Conservation (phyloP, 2,888 invertebrate species). For the Macrophya annulata region DNA sequence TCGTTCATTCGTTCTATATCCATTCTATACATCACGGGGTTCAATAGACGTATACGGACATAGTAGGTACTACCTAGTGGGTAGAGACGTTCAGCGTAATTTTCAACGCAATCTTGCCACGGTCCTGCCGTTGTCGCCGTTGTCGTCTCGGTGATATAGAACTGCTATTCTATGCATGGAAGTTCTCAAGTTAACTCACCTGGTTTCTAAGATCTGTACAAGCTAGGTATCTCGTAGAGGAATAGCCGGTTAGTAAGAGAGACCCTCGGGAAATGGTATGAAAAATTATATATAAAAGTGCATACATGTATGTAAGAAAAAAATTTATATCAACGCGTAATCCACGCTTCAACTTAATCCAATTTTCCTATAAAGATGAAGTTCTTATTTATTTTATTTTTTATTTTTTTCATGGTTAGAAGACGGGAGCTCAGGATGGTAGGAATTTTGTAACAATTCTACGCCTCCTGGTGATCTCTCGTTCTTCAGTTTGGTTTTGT, state of each 20-base stretch:
- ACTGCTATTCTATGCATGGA: constrained; percentile 74
- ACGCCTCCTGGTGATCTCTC: background rate
- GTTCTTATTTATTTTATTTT: background rate
- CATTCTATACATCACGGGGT: constrained; percentile 18
- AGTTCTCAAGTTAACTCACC: constrained; percentile 48
- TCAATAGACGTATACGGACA: background rate
- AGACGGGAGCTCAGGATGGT: background rate
- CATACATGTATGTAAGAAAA: background rate
- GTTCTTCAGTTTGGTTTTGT: background rate
- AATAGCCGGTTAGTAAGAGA: background rate
- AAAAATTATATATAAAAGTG: constrained; percentile 35
- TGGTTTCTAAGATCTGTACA: background rate
- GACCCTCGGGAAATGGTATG: constrained; percentile 6
- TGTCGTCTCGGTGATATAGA: constrained; percentile 43
- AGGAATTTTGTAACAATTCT: background rate
- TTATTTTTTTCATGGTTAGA: too few relatives aligned
- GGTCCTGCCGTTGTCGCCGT: constrained; percentile 22
- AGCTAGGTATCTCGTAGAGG: background rate
- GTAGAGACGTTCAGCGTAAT: constrained; percentile 45
- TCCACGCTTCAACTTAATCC: too few relatives aligned
- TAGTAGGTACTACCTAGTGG: background rate
- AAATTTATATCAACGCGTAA: too few relatives aligned
- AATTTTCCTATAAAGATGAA: background rate
- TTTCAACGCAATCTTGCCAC: constrained; percentile 48
- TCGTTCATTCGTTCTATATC: background rate